These are phyloP conservation scores for Caenorhabditis afra DNA, from an alignment of 2,888 invertebrate species.

Conservation along the genomic window DNA sequence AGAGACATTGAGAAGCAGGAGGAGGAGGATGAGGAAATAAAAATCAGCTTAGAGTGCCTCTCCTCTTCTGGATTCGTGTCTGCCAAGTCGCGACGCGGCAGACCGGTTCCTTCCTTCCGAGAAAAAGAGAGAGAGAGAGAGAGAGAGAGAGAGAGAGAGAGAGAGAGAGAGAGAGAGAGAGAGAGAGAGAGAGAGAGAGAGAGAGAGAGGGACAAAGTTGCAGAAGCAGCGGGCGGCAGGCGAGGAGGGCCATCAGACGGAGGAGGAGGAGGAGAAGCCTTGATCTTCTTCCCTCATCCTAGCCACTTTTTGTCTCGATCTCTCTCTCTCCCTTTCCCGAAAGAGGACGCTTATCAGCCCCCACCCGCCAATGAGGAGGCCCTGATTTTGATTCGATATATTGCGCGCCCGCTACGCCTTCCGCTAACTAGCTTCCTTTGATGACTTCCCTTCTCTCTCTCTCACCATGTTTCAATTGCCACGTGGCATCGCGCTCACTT, in stretches of 20 bases:
- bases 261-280: constrained; percentile 15
- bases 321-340: constrained; percentile 23
- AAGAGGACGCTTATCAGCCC: constrained; percentile 36
- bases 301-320: constrained; percentile 53
- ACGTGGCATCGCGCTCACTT: background rate
- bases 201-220: constrained; percentile 20
- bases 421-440: constrained; percentile 51
- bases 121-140: background rate
- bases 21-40: constrained; percentile 28
- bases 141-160: background rate
- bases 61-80: constrained; percentile 31
- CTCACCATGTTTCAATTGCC: too few species aligned
- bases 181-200: background rate
- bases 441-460: too few species aligned
- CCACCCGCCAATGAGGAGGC: constrained; percentile 22
- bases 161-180: background rate
- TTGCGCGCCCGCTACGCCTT: constrained; percentile 12
- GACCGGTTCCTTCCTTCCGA: background rate
- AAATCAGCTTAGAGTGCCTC: constrained; percentile 33
- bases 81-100: constrained; percentile 28
- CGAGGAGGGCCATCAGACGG: too few species aligned
- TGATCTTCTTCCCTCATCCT: constrained; percentile 14
- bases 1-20: background rate
- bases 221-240: constrained; percentile 26
- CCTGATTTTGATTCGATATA: constrained; percentile 40